Percentiles rank a stretch among this genome's conserved stretches.
phyloP scores from a whole-genome alignment of 2,888 invertebrate species.

The Petrolisthes cinctipes region DNA sequence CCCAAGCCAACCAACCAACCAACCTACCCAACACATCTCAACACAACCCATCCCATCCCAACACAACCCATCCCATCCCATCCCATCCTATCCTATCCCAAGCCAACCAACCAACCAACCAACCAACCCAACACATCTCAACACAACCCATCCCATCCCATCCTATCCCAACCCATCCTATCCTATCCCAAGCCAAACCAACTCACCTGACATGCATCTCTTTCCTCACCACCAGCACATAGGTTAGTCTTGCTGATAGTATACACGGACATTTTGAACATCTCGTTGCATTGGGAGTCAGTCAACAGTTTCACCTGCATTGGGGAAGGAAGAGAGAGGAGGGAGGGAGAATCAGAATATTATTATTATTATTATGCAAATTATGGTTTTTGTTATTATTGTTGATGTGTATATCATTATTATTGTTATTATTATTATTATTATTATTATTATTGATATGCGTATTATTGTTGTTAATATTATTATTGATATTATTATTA shows the following conservation, averaged over 20 bases:
- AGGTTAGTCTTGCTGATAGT: conserved; percentile 56
- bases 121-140: not conserved
- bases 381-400: too few species aligned
- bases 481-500: too few species aligned
- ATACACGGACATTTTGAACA: not conserved
- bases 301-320: conserved; percentile 43
- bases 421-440: too few species aligned
- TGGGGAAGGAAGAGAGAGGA: not conserved
- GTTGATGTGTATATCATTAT: too few species aligned
- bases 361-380: too few species aligned
- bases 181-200: not conserved
- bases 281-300: conserved; percentile 27
- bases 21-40: conserved; percentile 3
- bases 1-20: conserved; percentile 60
- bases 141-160: not conserved
- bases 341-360: not conserved
- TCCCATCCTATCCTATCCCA: not conserved
- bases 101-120: not conserved
- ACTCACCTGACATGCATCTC: conserved; percentile 66
- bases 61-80: not conserved
- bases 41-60: not conserved
- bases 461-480: too few species aligned
- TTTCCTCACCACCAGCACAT: conserved; percentile 65
- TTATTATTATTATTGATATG: too few species aligned
- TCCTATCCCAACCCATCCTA: not conserved